Evolutionary conservation across 2,797 vertebrate species (phyloP).

Genomic region (Hozukius guyotensis): DNA sequence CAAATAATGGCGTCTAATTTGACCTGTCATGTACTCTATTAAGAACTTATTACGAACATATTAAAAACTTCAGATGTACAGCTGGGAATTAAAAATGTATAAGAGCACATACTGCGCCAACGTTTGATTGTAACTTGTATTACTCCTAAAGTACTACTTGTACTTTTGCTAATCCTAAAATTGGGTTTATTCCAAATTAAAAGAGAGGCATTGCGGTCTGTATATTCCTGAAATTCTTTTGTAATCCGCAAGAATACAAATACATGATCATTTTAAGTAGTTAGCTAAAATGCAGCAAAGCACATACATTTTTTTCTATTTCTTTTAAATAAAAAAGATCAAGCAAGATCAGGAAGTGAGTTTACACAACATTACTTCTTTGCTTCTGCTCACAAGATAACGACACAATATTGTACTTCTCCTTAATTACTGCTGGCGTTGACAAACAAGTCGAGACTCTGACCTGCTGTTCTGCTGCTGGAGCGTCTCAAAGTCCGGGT

Average conservation of each 20-base stretch:
- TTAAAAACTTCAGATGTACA: background rate
- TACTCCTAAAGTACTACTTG: background rate
- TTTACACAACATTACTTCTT: background rate
- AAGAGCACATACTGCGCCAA: background rate
- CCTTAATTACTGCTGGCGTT: background rate
- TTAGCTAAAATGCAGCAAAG: too few species aligned
- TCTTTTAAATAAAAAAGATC: too few species aligned
- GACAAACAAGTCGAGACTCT: background rate
- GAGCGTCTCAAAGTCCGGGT: slow-evolving; percentile 83
- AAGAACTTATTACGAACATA: too few species aligned
- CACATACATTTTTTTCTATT: too few species aligned
- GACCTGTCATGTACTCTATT: background rate
- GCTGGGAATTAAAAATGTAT: background rate
- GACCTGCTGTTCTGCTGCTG: slow-evolving; percentile 84
- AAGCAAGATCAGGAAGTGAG: too few species aligned
- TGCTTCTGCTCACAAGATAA: background rate
- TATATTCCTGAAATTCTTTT: background rate
- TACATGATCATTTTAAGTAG: too few species aligned
- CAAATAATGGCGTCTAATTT: background rate
- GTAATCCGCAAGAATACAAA: background rate
- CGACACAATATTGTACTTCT: background rate
- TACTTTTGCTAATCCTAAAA: background rate
- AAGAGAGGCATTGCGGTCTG: background rate
- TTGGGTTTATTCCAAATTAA: background rate
- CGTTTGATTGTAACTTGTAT: background rate